Evolutionary conservation across 2,888 invertebrate genomes (phyloP), one percentile per base, ranked within the genome.

Genomic region (Drosophila niveifrons): DNA sequence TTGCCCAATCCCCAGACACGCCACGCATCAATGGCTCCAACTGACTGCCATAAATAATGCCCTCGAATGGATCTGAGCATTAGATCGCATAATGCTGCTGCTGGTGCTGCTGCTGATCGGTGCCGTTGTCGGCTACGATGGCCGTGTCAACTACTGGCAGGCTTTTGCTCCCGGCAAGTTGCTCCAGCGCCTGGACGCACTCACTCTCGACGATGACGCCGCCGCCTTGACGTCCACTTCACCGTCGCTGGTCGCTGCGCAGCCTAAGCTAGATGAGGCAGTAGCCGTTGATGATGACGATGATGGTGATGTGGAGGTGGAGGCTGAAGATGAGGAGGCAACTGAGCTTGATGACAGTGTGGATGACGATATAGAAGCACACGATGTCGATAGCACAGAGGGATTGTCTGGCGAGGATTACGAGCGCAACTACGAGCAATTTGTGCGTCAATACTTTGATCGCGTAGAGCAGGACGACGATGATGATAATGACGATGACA

Each of bases 401-500:
- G 57, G 36, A 0, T 66, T 67, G 2, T 80, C 82, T 48, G 82
- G 73, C 39, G 88, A 88, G 41, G 89, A 91, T 43, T 91, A 91
- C 58, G 91, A 91, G 64, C 89, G 77, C 53, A 90, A 86, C 11
- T 92, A 92, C 57, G 91, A 91, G 23, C 78, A 89, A 13, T 91
- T 92, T 72, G 91, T 92, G 13, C 84, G 75, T 1, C 80, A 89
- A 56, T 91, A 92, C 64, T 91, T 91, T 36, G 80, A 81, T 75
- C 94, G 94, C 52, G 94, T 64, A 39, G 61, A 72, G 3, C 58
- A 78, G 1, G 68, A 65, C n/a, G 66, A 63, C 7, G 63, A 63
- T 2, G 72, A 70, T 0, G 51, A 53, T 6, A 75, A 80, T 13
- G 53, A 55, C 1, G 70, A 59, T n/a, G 11, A 18, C 29, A 64